Base-by-base conservation (phyloP, 2,113 vertebrate genomes). In the Petrocephalus microphthalmus region DNA sequence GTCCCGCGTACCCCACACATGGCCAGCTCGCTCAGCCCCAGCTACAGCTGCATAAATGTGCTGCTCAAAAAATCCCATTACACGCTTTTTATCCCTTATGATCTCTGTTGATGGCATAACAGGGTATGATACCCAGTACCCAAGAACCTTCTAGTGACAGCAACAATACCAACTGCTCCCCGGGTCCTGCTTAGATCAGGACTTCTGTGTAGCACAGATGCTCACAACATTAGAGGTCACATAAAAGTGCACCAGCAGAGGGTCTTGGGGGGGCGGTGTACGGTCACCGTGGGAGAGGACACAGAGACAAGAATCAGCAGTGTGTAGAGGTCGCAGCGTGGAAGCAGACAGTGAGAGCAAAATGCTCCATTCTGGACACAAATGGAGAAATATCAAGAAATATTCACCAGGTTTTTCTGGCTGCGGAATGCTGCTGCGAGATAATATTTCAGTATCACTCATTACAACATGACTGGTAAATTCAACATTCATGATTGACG, bases 341-440 rank as follows among this genome's bases (percentile, higher is more conserved):
- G 92, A 90, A 90, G 91, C 91, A 90, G 49, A 20, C 78, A 88
- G 84, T 90, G 92, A 93, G 56, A 89, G 90, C 2, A 29, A 83
- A 47, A n/a, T 5, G 5, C 10, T 0, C 25, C 22, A 47, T n/a
- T 15, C n/a, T n/a, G 45, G 7, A 84, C 10, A 8, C 20, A 29
- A 25, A 11, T 20, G 7, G 2, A 52, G 11, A 15, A 47, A 84
- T 25, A 20, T 52, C 19, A 15, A 51, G 42, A 10, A 7, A 49
- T 51, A 7, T 83, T 25, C 45, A 2, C 49, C 45, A 29, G 22
- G 11, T 11, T 29, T 51, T 52, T 25, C 22, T 25, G 47, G 22
- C 7, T 52, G 57, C 10, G n/a, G 57, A 64, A 47, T 51, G 45
- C 49, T 52, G n/a, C 49, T 15, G 42, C 19, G 10, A 0, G 10